Evolutionary conservation across 2,113 vertebrate species (phyloP), one percentile per base, ranked within the genome.

Genomic region (Sceloporus undulatus): DNA sequence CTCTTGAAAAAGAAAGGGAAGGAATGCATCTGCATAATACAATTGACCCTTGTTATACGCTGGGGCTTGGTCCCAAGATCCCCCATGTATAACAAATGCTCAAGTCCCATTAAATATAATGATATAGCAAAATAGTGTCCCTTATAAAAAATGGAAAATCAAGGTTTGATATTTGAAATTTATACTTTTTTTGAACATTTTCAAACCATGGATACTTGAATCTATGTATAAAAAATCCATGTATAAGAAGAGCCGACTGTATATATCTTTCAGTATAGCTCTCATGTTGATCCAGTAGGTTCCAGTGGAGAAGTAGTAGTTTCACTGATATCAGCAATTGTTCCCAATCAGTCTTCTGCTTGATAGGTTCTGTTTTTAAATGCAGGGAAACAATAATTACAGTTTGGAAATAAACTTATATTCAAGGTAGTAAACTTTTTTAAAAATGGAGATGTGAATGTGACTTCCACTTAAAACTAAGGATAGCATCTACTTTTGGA

Each of bases 21-120:
- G 54, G 74, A 14, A 8, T 87, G 84, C 25, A 81, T 87, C 34
- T 87, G 34, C 74, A 87, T 40, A 48, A 18, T 5, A 34, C 34
- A 34, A 1, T 34, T 1, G 34, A 34, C 34, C 34, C 34, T 34
- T 34, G 34, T 34, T 34, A 34, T 34, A 34, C 1, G 34, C 34
- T 34, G 34, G 34, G 34, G 34, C 34, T 34, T 34, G 34, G 34
- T 34, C 34, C 34, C 34, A 34, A 34, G 34, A 34, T 34, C 34
- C 34, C 34, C 34, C 34, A 1, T 34, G 34, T 34, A 34, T 34
- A 34, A 34, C 34, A 34, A 34, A 34, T 34, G 34, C 34, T 34
- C 34, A 34, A 34, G 34, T 34, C 34, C 34, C 34, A 34, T 34
- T 34, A 34, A 34, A 34, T 34, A 34, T 34, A 34, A 34, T 34